Evolutionary conservation across 2,113 vertebrate genomes (phyloP).

Genomic region (Pardalotus punctatus): DNA sequence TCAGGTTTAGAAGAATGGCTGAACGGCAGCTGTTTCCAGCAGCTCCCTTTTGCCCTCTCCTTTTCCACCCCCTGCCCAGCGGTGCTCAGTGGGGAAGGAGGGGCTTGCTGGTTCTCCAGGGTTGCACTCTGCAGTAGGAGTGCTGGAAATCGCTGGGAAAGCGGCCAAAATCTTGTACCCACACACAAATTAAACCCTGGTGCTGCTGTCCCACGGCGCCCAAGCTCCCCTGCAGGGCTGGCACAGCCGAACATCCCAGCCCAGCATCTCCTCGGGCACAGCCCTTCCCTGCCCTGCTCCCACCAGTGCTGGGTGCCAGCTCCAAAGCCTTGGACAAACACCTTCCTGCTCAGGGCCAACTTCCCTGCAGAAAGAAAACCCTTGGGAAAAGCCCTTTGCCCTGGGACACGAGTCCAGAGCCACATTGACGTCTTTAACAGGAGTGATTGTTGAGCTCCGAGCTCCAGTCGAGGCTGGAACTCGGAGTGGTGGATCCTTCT

Average conservation of each 20-base stretch:
- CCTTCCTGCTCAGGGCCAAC: background rate
- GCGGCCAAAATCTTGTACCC: background rate
- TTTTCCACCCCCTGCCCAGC: background rate
- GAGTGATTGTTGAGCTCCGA: background rate
- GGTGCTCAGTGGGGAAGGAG: background rate
- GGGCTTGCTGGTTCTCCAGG: background rate
- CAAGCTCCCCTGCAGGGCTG: background rate
- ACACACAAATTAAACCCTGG: background rate
- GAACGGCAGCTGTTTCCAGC: background rate
- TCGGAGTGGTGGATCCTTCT: background rate
- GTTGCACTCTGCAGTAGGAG: background rate
- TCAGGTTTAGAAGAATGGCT: background rate
- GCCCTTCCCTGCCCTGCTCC: background rate
- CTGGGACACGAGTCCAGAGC: background rate
- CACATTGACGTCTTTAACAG: background rate
- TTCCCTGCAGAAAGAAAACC: background rate
- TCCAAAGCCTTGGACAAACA: accelerated
- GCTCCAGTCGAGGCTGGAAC: background rate
- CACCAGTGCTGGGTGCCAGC: background rate
- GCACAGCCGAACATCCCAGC: background rate
- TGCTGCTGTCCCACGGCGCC: background rate
- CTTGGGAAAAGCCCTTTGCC: background rate
- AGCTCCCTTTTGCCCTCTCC: background rate
- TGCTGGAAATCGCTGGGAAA: background rate
- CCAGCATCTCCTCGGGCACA: background rate